A percentile compares a stretch with the other conserved stretches of the same genome.
phyloP scores from a whole-genome alignment of 2,888 invertebrate genomes.

The Drosophila falleni region DNA sequence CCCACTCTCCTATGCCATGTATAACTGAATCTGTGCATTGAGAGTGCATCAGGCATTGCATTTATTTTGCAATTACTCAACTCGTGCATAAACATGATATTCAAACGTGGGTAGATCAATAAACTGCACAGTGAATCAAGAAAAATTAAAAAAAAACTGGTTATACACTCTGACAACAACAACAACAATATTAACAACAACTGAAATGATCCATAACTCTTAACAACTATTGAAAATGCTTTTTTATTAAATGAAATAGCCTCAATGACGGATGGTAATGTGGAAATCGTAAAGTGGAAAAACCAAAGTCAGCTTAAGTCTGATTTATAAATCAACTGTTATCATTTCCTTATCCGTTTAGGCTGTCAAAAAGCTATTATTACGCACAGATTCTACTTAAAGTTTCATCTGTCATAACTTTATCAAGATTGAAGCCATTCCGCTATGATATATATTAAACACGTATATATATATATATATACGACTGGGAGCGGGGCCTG shows the following conservation, averaged over 20 bases:
- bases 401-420: no score
- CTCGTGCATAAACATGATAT: conserved; percentile 48
- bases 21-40: conserved; percentile 61
- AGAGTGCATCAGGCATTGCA: conserved; percentile 48
- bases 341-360: conserved; percentile 3
- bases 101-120: conserved; percentile 42
- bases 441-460: no score
- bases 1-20: conserved; percentile 6
- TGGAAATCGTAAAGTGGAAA: not conserved
- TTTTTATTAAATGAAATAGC: conserved; percentile 10
- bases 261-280: conserved; percentile 11
- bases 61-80: conserved; percentile 72
- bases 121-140: conserved; percentile 6
- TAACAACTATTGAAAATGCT: conserved; percentile 2
- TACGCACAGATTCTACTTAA: no score
- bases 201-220: conserved; percentile 13
- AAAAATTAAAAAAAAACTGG: conserved; percentile 12
- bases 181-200: not conserved
- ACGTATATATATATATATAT: no score
- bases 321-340: conserved; percentile 4
- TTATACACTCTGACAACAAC: conserved; percentile 8
- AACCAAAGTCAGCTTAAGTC: not conserved
- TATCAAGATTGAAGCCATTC: not conserved
- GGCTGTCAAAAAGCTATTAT: not conserved
- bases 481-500: no score